Percentiles rank a stretch among this genome's conserved stretches.
phyloP scores from a whole-genome alignment of 2,113 vertebrate genomes.

The Corydoras sp. region DNA sequence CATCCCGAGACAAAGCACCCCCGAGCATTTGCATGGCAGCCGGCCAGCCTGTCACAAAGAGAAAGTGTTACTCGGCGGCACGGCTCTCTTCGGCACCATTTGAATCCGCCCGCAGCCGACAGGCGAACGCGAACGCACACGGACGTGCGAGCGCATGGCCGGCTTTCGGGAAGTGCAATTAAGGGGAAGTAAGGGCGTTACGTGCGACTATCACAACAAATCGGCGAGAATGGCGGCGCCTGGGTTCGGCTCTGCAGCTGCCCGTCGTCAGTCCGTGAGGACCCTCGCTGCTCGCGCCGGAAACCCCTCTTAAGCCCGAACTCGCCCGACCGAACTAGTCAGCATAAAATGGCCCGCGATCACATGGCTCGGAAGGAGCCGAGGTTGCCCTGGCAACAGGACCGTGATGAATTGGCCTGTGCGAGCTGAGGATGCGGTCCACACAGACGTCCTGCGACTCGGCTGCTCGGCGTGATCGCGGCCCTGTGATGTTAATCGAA shows the following conservation, averaged over 20 bases:
- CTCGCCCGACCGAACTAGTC: constrained; percentile 58
- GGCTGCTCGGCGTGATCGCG: constrained; percentile 43
- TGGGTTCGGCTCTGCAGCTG: constrained; percentile 10
- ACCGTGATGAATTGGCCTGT: constrained; percentile 76
- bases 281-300: constrained; percentile 26
- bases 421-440: constrained; percentile 66
- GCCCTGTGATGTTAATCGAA: constrained; percentile 41
- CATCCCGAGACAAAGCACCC: constrained; percentile 34
- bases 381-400: constrained; percentile 73
- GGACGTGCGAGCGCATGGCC: constrained; percentile 9
- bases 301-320: constrained; percentile 65
- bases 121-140: constrained; percentile 26
- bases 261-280: constrained; percentile 9
- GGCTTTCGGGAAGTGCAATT: constrained; percentile 39
- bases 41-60: constrained; percentile 49
- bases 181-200: constrained; percentile 17
- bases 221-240: not conserved
- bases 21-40: constrained; percentile 34
- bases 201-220: constrained; percentile 25
- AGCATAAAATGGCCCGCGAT: constrained; percentile 61
- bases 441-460: constrained; percentile 65
- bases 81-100: constrained; percentile 31
- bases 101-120: constrained; percentile 41
- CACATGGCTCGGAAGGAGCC: constrained; percentile 63
- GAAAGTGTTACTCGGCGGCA: constrained; percentile 46